Evolutionary conservation across 2,888 invertebrate species (phyloP).

Genomic region (Galerucella pusilla): DNA sequence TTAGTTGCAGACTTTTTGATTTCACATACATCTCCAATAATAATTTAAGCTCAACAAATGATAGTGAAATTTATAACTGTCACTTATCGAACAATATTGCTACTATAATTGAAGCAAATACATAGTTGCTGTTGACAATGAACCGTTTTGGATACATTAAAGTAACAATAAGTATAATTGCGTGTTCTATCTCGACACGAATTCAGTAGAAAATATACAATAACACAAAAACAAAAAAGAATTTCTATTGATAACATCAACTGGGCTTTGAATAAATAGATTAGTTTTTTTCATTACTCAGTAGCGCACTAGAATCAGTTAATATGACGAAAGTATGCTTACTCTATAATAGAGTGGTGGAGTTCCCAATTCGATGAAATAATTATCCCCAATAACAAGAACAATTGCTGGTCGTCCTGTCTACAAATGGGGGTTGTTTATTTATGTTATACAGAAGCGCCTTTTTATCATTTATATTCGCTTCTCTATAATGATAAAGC

Average conservation of each 20-base stretch:
- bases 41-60: neutral
- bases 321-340: too few relatives aligned
- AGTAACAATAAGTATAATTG: slow-evolving; percentile 28
- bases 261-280: neutral
- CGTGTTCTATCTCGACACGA: slow-evolving; percentile 17
- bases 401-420: too few relatives aligned
- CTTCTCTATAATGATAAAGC: too few relatives aligned
- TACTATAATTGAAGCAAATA: too few relatives aligned
- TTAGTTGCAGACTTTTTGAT: neutral
- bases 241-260: slow-evolving; percentile 13
- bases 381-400: too few relatives aligned
- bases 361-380: too few relatives aligned
- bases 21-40: neutral
- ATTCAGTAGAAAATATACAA: slow-evolving; percentile 14
- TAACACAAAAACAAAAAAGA: slow-evolving; percentile 13
- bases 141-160: slow-evolving; percentile 17
- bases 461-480: too few relatives aligned
- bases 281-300: slow-evolving; percentile 1
- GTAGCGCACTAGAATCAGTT: neutral
- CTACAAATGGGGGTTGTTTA: too few relatives aligned
- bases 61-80: slow-evolving; percentile 13
- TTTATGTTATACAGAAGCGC: too few relatives aligned
- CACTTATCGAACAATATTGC: slow-evolving; percentile 12
- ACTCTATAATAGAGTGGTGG: too few relatives aligned
- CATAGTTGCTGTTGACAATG: slow-evolving; percentile 20